A percentile compares a stretch with the other conserved stretches of the same genome.
Conservation (phyloP, 2,113 vertebrate genomes). For the Eudyptes chrysolophus region DNA sequence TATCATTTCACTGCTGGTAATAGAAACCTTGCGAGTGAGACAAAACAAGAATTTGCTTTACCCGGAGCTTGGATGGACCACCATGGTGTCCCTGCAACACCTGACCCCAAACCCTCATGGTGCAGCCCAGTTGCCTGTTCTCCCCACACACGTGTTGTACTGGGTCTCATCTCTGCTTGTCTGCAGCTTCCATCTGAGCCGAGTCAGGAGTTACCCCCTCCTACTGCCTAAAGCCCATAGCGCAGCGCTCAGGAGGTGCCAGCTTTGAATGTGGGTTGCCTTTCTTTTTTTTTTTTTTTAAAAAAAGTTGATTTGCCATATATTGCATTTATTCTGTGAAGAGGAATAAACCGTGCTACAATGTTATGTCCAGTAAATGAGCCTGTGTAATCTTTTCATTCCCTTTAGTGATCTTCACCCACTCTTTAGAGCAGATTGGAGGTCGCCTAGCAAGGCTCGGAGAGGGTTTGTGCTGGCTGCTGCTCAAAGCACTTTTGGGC, state of each 20-base stretch:
- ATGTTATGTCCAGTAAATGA: neutral
- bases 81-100: neutral
- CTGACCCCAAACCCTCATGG: neutral
- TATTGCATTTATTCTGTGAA: neutral
- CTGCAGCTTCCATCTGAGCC: neutral
- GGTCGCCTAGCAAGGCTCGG: neutral
- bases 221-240: neutral
- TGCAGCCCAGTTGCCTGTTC: neutral
- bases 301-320: neutral
- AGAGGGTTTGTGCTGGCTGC: neutral
- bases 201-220: neutral
- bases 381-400: neutral
- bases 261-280: neutral
- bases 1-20: neutral
- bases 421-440: neutral
- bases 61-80: neutral
- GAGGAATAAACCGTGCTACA: neutral
- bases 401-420: neutral
- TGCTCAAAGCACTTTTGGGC: neutral
- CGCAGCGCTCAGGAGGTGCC: neutral
- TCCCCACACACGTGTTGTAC: rapidly evolving
- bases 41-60: neutral
- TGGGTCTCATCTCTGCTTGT: neutral
- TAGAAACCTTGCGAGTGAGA: neutral
- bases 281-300: neutral